Conservation (phyloP, 2,113 vertebrate species). For the Semnopithecus entellus region DNA sequence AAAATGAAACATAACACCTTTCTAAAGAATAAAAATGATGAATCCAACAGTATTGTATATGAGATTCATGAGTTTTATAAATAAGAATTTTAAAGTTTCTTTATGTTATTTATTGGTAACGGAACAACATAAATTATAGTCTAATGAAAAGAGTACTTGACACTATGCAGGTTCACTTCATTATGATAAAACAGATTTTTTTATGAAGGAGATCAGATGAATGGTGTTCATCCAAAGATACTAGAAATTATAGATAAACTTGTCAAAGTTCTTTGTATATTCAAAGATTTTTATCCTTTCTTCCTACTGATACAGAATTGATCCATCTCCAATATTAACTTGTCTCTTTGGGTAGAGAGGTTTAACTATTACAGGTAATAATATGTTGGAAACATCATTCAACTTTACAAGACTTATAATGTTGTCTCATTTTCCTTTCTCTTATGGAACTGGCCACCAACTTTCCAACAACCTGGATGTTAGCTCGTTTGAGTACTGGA, state of each 20-base stretch:
- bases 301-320: not conserved
- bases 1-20: not conserved
- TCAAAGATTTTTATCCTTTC: not conserved
- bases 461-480: slow-evolving; percentile 76
- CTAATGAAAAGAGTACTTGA: slow-evolving; percentile 27
- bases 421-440: slow-evolving; percentile 74
- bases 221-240: not conserved
- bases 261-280: not conserved
- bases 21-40: not conserved
- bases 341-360: not conserved
- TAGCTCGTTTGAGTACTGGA: slow-evolving; percentile 73
- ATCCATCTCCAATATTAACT: not conserved
- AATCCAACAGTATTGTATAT: not conserved
- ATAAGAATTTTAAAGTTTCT: slow-evolving; percentile 23
- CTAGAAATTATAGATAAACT: not conserved
- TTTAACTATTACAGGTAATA: not conserved
- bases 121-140: not conserved
- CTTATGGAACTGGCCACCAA: slow-evolving; percentile 71
- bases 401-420: not conserved
- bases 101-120: slow-evolving; percentile 19
- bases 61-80: not conserved
- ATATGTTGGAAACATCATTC: not conserved
- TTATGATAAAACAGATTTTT: not conserved
- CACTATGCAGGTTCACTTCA: not conserved
- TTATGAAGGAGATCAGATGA: slow-evolving; percentile 14